These are phyloP conservation scores for Laticauda colubrina DNA, from an alignment of 2,113 vertebrate genomes.

Conservation along the genomic window DNA sequence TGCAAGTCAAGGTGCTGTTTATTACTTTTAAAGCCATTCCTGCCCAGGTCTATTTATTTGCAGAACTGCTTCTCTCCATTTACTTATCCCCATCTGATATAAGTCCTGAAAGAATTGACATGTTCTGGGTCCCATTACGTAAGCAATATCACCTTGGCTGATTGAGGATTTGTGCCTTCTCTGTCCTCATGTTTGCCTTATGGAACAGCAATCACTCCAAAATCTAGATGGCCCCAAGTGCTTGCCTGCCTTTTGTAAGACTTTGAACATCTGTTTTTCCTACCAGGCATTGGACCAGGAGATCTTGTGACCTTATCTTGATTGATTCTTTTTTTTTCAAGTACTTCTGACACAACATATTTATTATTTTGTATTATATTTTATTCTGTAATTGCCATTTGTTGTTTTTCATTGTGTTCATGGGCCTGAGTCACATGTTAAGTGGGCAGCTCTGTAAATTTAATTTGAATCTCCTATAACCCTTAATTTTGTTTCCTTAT, in stretches of 20 bases:
- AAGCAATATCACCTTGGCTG: background rate
- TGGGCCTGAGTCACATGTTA: background rate
- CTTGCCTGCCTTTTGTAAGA: background rate
- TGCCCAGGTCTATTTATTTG: background rate
- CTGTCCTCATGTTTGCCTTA: background rate
- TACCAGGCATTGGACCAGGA: background rate
- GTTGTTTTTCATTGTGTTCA: background rate
- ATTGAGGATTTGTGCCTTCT: background rate
- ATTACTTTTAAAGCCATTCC: background rate
- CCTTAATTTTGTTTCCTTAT: background rate
- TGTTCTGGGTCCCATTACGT: background rate
- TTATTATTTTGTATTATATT: background rate
- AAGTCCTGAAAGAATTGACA: background rate
- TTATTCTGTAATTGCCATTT: background rate
- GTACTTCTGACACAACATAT: background rate
- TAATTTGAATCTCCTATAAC: background rate
- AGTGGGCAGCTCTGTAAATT: background rate
- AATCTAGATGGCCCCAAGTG: background rate
- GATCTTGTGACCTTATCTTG: background rate
- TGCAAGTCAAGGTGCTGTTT: background rate
- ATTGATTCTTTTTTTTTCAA: background rate
- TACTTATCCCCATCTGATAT: background rate
- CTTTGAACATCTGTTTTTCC: background rate
- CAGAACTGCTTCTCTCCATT: background rate
- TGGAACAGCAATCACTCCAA: background rate